Percentiles rank a stretch among this genome's conserved stretches.
phyloP scores from a whole-genome alignment of 2,888 invertebrate genomes.

The Stenchaetothrips biformis region DNA sequence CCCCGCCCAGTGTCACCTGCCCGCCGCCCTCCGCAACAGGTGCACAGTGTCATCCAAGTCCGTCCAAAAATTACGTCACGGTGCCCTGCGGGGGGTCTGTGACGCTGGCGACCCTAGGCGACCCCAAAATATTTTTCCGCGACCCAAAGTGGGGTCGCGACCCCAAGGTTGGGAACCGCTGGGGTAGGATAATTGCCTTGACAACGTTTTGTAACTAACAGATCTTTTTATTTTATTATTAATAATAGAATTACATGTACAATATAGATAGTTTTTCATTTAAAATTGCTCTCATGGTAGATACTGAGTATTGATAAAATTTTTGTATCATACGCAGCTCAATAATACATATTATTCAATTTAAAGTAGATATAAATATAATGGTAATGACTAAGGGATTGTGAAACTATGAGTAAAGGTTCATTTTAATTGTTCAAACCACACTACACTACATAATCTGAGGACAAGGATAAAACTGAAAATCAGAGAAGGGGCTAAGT shows the following conservation, averaged over 20 bases:
- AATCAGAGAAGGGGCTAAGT: too few relatives aligned
- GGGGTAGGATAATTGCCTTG: background rate
- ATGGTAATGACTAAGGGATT: conserved; percentile 1
- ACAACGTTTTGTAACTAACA: background rate
- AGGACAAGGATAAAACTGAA: background rate
- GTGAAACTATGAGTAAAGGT: conserved; percentile 4
- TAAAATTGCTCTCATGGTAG: conserved; percentile 2
- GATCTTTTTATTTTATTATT: conserved; percentile 18
- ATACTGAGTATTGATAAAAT: conserved; percentile 19
- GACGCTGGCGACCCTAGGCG: too few relatives aligned
- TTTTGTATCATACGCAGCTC: background rate
- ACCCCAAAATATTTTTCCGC: too few relatives aligned
- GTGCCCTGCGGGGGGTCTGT: too few relatives aligned
- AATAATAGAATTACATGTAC: conserved; percentile 6
- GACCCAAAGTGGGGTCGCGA: too few relatives aligned
- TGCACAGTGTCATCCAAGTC: too few relatives aligned
- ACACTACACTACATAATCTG: conserved; percentile 16
- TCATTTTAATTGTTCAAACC: background rate
- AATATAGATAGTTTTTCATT: conserved; percentile 17
- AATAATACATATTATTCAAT: background rate
- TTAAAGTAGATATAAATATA: conserved; percentile 1
- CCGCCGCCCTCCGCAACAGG: background rate
- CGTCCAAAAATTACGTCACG: too few relatives aligned
- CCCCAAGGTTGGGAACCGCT: background rate
- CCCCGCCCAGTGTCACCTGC: background rate